Evolutionary conservation across 2,113 vertebrate species (phyloP).

Genomic region (Lophura nycthemera): DNA sequence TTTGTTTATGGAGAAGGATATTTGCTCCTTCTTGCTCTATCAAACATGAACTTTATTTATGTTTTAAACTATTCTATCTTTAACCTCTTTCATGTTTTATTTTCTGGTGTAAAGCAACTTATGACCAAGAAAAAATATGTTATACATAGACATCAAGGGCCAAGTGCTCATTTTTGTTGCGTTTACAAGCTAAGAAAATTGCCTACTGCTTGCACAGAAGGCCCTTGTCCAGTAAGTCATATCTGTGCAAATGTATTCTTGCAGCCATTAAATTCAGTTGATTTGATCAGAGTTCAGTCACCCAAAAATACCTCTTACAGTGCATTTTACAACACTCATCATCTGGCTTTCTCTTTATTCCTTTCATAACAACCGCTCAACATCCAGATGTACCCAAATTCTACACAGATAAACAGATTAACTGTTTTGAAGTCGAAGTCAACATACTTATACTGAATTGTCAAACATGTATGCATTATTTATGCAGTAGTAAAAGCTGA

Average conservation of each 20-base stretch:
- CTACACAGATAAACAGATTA: neutral
- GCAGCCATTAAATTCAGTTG: neutral
- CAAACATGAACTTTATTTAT: neutral
- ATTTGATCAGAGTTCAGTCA: neutral
- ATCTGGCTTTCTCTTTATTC: neutral
- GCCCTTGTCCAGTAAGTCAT: neutral
- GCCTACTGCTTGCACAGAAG: neutral
- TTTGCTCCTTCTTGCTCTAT: neutral
- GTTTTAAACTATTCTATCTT: neutral
- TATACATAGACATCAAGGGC: neutral
- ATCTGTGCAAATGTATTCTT: neutral
- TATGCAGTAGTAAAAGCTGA: neutral
- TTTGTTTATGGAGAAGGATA: neutral
- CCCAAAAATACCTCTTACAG: neutral
- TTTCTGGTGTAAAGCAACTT: neutral
- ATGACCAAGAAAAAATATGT: neutral
- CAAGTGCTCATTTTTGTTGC: neutral
- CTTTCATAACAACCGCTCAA: neutral
- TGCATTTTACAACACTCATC: neutral
- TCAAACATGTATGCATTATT: neutral
- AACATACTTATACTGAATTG: neutral
- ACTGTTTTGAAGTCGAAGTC: slow-evolving; percentile 11
- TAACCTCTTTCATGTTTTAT: neutral
- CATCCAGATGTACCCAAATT: neutral
- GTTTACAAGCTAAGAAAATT: neutral